phyloP scores from a whole-genome alignment of 2,113 vertebrate species.

The Chlorocebus sabaeus region DNA sequence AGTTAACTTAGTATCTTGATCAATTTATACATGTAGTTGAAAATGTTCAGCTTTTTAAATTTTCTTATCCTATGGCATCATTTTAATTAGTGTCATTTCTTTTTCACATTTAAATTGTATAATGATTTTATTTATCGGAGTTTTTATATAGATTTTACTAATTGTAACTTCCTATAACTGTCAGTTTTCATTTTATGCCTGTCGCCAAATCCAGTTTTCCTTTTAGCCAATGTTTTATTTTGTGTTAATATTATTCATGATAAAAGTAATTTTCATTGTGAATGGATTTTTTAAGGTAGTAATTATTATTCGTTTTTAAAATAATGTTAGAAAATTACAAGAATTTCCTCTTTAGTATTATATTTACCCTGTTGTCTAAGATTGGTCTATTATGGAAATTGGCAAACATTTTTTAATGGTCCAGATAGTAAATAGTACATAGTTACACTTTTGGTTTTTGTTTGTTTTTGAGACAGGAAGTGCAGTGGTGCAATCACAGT shows the following conservation, averaged over 20 bases:
- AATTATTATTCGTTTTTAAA: background rate
- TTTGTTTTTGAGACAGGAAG: too few relatives aligned
- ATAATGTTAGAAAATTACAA: background rate
- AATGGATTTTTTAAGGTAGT: background rate
- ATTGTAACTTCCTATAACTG: background rate
- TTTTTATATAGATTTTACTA: constrained; percentile 25
- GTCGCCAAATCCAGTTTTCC: background rate
- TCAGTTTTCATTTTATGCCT: constrained; percentile 5
- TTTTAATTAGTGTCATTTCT: background rate
- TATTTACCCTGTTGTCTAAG: background rate
- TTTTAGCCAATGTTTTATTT: background rate
- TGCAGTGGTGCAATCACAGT: too few relatives aligned
- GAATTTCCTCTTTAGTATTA: background rate
- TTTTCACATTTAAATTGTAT: background rate
- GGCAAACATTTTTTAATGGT: background rate
- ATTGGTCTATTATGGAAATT: background rate
- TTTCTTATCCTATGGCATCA: background rate
- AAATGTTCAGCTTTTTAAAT: background rate
- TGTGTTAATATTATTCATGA: background rate
- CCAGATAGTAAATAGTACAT: background rate
- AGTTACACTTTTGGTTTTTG: too few relatives aligned
- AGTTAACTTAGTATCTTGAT: constrained; percentile 19
- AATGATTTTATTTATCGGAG: background rate
- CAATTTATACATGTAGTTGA: background rate
- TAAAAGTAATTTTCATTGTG: background rate